Percentiles rank a stretch among this genome's conserved stretches.
Conservation (phyloP, 1,140 invertebrate genomes). For the Drosophila azteca region DNA sequence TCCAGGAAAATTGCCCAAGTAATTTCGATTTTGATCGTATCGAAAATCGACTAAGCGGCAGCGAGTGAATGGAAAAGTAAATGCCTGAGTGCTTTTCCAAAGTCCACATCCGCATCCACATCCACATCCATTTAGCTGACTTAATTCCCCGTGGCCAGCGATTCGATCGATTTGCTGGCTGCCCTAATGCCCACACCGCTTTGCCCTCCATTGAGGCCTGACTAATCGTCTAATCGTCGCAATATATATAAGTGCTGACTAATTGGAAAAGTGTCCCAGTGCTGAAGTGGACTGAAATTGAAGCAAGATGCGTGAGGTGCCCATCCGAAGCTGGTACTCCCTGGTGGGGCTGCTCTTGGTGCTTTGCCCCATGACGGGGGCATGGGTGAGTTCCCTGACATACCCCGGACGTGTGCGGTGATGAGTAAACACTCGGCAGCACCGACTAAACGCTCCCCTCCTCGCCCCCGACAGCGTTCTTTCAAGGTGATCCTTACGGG, state of each 20-base stretch:
- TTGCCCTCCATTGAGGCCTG: conserved; percentile 51
- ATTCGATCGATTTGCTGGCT: conserved; percentile 24
- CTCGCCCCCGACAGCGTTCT: conserved; percentile 51
- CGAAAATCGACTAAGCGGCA: conserved; percentile 12
- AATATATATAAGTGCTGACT: conserved; percentile 48
- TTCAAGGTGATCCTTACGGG: conserved; percentile 69
- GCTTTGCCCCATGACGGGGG: conserved; percentile 23
- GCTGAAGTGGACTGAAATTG: conserved; percentile 42
- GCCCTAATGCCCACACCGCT: conserved; percentile 49
- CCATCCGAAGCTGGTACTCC: conserved; percentile 10
- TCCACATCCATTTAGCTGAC: conserved; percentile 39
- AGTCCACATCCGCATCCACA: conserved; percentile 17
- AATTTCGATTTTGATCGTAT: conserved; percentile 50
- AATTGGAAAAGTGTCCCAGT: conserved; percentile 41
- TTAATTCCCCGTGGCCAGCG: conserved; percentile 37
- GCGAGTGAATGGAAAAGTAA: background rate
- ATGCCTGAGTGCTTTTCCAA: conserved; percentile 53
- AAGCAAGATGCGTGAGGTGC: conserved; percentile 51
- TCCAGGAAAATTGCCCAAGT: conserved; percentile 2
- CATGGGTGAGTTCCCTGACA: conserved; percentile 49
- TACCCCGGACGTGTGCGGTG: no score
- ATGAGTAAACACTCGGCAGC: no score
- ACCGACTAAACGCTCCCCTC: conserved; percentile 3
- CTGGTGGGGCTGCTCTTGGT: conserved; percentile 25
- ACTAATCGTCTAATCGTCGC: conserved; percentile 27